Conservation (phyloP, 2,113 vertebrate species). For the Propithecus coquereli region DNA sequence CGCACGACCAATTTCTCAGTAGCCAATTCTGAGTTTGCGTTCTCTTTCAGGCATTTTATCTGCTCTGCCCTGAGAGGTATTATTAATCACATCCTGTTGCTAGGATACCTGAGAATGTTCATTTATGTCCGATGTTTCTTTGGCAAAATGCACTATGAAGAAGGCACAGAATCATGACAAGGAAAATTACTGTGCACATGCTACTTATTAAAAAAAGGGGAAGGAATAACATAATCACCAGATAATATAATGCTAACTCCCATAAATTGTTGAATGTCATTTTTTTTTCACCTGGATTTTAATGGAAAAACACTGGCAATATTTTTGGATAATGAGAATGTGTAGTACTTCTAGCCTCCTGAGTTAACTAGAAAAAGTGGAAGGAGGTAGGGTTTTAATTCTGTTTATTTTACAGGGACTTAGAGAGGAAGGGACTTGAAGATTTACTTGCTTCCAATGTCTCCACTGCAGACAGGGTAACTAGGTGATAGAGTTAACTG, state of each 20-base stretch:
- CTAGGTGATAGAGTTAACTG: not conserved
- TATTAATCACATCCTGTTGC: constrained; percentile 86
- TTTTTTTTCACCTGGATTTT: constrained; percentile 51
- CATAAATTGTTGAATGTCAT: not conserved
- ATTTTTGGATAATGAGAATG: constrained; percentile 31
- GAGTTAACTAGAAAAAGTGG: not conserved
- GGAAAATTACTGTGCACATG: constrained; percentile 72
- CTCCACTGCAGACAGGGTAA: not conserved
- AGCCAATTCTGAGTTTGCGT: constrained; percentile 77
- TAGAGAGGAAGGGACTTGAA: not conserved
- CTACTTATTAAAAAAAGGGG: constrained; percentile 46
- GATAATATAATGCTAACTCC: constrained; percentile 39
- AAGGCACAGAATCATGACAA: constrained; percentile 75
- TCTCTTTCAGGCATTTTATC: constrained; percentile 81
- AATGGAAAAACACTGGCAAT: constrained; percentile 16
- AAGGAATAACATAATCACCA: not conserved
- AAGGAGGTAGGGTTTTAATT: not conserved
- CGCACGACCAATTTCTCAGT: constrained; percentile 66
- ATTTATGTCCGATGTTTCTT: constrained; percentile 83
- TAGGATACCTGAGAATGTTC: constrained; percentile 83
- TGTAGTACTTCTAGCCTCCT: not conserved
- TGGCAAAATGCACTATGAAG: constrained; percentile 76
- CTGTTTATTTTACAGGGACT: not conserved
- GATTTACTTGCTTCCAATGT: not conserved
- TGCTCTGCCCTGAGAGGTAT: constrained; percentile 80